phyloP scores from a whole-genome alignment of 1,140 invertebrate species.

The Drosophila subobscura region DNA sequence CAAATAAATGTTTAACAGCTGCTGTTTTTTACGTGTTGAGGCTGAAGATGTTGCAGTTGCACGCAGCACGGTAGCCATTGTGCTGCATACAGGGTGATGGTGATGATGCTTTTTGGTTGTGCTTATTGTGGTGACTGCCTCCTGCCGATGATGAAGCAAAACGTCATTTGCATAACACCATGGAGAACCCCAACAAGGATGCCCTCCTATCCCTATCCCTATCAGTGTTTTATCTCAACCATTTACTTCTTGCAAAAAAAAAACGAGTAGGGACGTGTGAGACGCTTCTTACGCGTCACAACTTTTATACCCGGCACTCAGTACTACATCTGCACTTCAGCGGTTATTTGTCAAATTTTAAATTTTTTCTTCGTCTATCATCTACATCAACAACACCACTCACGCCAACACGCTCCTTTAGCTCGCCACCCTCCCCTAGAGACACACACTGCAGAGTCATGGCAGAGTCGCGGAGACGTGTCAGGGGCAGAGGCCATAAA shows the following conservation, averaged over 20 bases:
- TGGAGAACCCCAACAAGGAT: conserved; percentile 50
- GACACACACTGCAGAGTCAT: too few species aligned
- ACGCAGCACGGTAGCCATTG: conserved; percentile 80
- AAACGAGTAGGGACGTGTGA: too few species aligned
- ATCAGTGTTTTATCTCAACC: conserved; percentile 52
- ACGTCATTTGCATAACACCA: conserved; percentile 75
- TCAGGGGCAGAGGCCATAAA: too few species aligned
- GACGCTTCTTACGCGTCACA: too few species aligned
- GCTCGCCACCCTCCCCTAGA: too few species aligned
- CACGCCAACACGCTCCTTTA: too few species aligned
- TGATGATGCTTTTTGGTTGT: conserved; percentile 2
- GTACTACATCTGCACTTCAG: too few species aligned
- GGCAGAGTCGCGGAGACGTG: too few species aligned
- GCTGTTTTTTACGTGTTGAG: conserved; percentile 76
- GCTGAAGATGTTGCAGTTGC: conserved; percentile 42
- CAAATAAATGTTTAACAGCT: conserved; percentile 83
- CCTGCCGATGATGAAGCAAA: conserved; percentile 54
- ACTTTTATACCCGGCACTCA: too few species aligned
- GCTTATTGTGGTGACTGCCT: background rate
- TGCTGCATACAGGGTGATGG: conserved; percentile 77
- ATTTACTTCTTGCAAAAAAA: conserved; percentile 41
- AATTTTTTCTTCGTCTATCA: too few species aligned
- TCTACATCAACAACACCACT: too few species aligned
- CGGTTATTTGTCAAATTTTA: too few species aligned
- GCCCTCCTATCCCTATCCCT: conserved; percentile 4